Evolutionary conservation across 2,888 invertebrate species (phyloP).

Genomic region (Melanargia galathea): DNA sequence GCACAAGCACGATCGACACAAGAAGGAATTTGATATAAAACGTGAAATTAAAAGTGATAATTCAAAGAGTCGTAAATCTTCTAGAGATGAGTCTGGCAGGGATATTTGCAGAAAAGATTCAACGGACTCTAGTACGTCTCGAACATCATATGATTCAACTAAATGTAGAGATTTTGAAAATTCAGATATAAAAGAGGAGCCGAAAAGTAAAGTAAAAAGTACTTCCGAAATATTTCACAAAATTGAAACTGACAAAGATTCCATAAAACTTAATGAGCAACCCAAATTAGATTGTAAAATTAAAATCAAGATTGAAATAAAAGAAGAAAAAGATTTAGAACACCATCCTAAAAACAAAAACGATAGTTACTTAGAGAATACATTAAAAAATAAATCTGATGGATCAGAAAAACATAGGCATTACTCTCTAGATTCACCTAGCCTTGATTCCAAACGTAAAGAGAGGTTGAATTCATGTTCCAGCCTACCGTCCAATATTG

Average conservation of each 20-base stretch:
- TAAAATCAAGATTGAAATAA: constrained; percentile 69
- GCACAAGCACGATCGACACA: constrained; percentile 70
- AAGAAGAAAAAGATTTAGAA: constrained; percentile 69
- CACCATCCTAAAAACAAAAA: constrained; percentile 51
- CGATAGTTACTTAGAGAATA: constrained; percentile 51
- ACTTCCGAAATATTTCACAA: constrained; percentile 74
- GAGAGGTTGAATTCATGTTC: constrained; percentile 83
- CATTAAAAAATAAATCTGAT: constrained; percentile 59
- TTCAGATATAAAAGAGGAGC: constrained; percentile 67
- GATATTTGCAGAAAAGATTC: constrained; percentile 77
- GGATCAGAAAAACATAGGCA: constrained; percentile 72
- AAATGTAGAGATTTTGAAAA: constrained; percentile 68
- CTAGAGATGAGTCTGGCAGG: constrained; percentile 69
- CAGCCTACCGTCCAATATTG: constrained; percentile 84
- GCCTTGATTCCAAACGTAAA: constrained; percentile 78
- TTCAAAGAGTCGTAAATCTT: constrained; percentile 67
- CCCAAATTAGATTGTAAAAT: constrained; percentile 49
- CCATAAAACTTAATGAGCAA: constrained; percentile 46
- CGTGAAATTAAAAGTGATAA: constrained; percentile 69
- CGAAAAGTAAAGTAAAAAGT: constrained; percentile 61
- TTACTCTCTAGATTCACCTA: constrained; percentile 75
- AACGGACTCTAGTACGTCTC: constrained; percentile 74
- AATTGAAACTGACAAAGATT: constrained; percentile 77
- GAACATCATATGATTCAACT: constrained; percentile 71
- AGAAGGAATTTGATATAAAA: constrained; percentile 68